Base-by-base conservation (phyloP, 2,113 vertebrate species). In the Periophthalmodon schlosseri region DNA sequence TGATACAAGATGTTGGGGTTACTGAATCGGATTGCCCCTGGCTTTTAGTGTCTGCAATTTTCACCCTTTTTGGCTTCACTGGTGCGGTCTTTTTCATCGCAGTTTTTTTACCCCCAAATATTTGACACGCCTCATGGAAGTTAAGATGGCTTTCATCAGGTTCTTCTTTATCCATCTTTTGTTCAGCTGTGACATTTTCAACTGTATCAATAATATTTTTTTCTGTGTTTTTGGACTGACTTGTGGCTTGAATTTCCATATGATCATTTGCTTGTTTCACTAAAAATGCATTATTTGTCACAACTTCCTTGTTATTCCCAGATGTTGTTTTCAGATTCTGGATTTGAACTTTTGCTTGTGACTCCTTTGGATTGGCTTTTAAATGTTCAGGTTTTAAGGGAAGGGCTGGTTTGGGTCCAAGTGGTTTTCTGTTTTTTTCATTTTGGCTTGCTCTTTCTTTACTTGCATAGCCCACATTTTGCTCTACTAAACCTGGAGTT, bases 361-460 rank as follows among this genome's bases (percentile, higher is more conserved):
- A 2, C 44, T 93, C 90, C 81, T 87, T 68, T 36, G 92, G 87
- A 74, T 86, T 83, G 0, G 24, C 21, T 33, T 86, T 91, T 50
- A 94, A 73, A 84, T 90, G 87, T 69, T 90, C 87, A 54, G 93
- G 92, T 86, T 94, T 94, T 33, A 91, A 91, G 54, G 82, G 92
- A 71, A 94, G 86, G 34, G 76, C 73, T 66, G 94, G 93, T 77
- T 93, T 94, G 57, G 81, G 68, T 69, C 84, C 77, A 73, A 44
- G 21, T 39, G 74, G 84, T 23, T 82, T 93, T 81, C 80, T 85
- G 70, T n/a, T 88, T 72, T 85, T 74, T 69, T 85, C 73, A 49
- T 77, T 81, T 69, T 28, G 36, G 8, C 54, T 69, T 71, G 78
- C n/a, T 7, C 57, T 72, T 72, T 83, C n/a, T 70, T 72, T 50